A percentile compares a stretch with the other conserved stretches of the same genome.
Evolutionary conservation across 64 coral and sea anemone species (phyloP).

Genomic region (Montipora foliosa): DNA sequence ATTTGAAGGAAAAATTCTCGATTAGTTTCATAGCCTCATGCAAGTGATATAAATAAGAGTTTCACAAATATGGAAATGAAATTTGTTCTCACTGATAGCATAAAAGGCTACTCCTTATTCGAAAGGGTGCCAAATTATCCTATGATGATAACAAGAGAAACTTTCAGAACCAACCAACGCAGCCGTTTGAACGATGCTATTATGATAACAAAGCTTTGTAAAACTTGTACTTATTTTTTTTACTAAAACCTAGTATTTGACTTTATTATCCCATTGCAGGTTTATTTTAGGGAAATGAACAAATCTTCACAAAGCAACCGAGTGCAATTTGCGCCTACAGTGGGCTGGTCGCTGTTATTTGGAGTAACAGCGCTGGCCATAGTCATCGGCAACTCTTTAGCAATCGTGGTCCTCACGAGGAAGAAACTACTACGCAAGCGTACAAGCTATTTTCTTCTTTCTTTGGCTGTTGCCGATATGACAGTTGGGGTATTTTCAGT

Average conservation of each 20-base stretch:
- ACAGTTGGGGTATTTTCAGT: constrained; percentile 66
- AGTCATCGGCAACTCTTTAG: constrained; percentile 52
- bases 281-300: background rate
- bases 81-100: too few species aligned
- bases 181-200: too few species aligned
- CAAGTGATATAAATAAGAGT: too few species aligned
- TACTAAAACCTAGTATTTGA: background rate
- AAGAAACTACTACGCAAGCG: constrained; percentile 51
- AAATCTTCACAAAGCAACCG: background rate
- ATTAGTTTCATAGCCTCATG: too few species aligned
- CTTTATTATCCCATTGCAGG: background rate
- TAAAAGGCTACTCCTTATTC: too few species aligned
- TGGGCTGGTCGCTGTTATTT: constrained; percentile 35
- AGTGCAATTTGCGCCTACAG: background rate
- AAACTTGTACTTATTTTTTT: background rate
- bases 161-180: too few species aligned
- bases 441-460: constrained; percentile 73
- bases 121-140: too few species aligned
- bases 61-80: too few species aligned
- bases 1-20: too few species aligned
- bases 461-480: constrained; percentile 53
- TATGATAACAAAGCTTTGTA: too few species aligned
- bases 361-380: constrained; percentile 33
- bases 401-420: constrained; percentile 58
- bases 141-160: too few species aligned